Conservation (phyloP, 2,888 invertebrate genomes). For the Andrena minutula region DNA sequence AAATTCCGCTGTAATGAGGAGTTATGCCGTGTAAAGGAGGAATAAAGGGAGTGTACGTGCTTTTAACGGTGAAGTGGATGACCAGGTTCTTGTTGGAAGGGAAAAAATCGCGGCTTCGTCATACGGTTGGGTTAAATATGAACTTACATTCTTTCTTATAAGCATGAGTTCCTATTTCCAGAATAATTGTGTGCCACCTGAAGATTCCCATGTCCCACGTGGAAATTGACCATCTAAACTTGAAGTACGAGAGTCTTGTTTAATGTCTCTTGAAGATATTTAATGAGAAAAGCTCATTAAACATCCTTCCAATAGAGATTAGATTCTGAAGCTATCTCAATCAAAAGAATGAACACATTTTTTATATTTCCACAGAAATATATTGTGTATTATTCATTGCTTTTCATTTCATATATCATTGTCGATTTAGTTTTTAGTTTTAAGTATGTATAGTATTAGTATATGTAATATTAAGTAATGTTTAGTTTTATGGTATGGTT, state of each 20-base stretch:
- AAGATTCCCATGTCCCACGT: background rate
- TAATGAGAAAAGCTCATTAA: no score
- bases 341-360: background rate
- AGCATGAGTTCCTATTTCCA: no score
- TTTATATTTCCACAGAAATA: conserved; percentile 17
- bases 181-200: background rate
- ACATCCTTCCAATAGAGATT: no score
- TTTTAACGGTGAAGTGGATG: background rate
- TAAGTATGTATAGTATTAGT: no score
- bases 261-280: no score
- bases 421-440: no score
- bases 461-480: no score
- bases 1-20: conserved; percentile 17
- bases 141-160: background rate
- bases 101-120: background rate
- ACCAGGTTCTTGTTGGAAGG: background rate
- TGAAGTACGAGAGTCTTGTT: no score
- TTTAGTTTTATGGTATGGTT: no score
- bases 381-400: no score
- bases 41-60: conserved; percentile 17
- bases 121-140: background rate
- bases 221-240: background rate
- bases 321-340: no score
- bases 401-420: no score
- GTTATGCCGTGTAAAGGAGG: conserved; percentile 16